A percentile compares a stretch with the other conserved stretches of the same genome.
phyloP scores from a whole-genome alignment of 2,113 vertebrate genomes.

The Cavia porcellus region DNA sequence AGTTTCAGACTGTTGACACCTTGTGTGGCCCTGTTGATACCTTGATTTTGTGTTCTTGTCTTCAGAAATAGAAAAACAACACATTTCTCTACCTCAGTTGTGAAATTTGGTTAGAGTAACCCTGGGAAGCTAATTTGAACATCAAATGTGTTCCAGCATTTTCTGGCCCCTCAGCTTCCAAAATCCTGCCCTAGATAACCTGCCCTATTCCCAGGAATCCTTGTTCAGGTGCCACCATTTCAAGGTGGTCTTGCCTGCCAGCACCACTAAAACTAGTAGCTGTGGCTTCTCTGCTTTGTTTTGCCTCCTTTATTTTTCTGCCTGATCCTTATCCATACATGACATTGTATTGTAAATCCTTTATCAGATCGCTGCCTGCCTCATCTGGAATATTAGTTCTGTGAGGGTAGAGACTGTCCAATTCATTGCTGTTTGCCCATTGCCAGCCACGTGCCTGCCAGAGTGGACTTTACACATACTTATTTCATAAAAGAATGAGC shows the following conservation, averaged over 20 bases:
- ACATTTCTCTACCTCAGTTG: not conserved
- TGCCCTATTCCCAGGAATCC: not conserved
- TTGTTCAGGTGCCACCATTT: not conserved
- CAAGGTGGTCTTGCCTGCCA: too few species aligned
- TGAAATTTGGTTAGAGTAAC: not conserved
- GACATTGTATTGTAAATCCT: not conserved
- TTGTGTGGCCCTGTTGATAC: not conserved
- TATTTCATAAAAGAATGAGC: not conserved
- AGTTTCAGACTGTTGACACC: too few species aligned
- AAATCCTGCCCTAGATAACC: not conserved
- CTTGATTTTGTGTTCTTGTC: not conserved
- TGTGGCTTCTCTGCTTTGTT: not conserved
- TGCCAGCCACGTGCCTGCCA: not conserved
- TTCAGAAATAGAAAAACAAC: not conserved
- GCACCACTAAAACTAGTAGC: fast-evolving
- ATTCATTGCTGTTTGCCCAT: too few species aligned
- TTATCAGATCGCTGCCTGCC: not conserved
- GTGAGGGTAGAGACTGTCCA: not conserved
- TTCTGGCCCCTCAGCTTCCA: not conserved
- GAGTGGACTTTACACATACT: too few species aligned
- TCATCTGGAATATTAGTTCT: not conserved
- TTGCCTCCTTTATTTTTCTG: not conserved
- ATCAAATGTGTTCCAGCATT: not conserved
- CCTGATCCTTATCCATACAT: not conserved
- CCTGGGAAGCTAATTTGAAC: not conserved